Evolutionary conservation across 2,888 invertebrate genomes (phyloP).

Genomic region (Nephrotoma guestfalica): DNA sequence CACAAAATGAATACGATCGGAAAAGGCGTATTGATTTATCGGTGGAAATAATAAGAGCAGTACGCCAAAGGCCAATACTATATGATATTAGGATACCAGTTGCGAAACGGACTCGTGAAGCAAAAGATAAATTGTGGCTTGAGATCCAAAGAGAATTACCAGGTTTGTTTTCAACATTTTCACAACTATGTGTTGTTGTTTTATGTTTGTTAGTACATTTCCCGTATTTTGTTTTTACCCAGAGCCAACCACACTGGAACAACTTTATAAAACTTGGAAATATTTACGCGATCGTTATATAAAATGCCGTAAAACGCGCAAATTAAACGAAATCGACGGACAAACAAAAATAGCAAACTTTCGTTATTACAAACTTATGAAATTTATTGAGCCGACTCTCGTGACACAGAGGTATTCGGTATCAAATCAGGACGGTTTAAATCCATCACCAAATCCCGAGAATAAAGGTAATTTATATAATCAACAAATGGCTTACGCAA

Average conservation of each 20-base stretch:
- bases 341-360: neutral
- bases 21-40: neutral
- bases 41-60: neutral
- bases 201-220: neutral
- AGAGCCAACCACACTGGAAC: neutral
- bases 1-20: neutral
- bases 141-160: neutral
- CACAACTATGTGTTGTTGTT: neutral
- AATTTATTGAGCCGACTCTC: neutral
- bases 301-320: neutral
- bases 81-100: neutral
- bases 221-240: neutral
- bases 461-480: neutral
- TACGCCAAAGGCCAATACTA: neutral
- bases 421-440: neutral
- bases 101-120: neutral
- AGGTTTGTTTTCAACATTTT: neutral
- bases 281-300: constrained; percentile 1
- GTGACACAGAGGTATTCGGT: neutral
- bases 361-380: constrained; percentile 1
- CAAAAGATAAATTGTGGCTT: neutral
- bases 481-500: neutral
- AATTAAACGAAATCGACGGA: neutral
- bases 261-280: constrained; percentile 1
- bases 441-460: neutral